Evolutionary conservation across 2,888 invertebrate genomes (phyloP), one percentile per base, ranked within the genome.

Genomic region (Oscheius sp.): DNA sequence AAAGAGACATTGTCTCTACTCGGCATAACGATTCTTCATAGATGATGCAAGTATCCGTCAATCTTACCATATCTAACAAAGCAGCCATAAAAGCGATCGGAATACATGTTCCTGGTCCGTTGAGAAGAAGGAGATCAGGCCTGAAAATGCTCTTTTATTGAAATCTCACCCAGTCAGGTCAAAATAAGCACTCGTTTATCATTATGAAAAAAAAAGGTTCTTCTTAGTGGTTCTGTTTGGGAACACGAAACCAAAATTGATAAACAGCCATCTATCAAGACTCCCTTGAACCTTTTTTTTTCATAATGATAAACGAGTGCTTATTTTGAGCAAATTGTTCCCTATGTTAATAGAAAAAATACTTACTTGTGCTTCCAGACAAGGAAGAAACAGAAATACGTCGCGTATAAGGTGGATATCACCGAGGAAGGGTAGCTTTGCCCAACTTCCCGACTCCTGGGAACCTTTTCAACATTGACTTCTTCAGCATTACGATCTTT

Each of bases 21-120:
- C 99, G 91, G 88, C 98, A 99, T 86, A 95, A 93, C 88, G 97
- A 98, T 90, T 99, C 98, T 64, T 98, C 91, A 90, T 95, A 99
- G 69, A 97, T 92, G 74, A 96, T 93, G 87, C 73, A 71, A 21
- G 78, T 82, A 66, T 80, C 80, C 3, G 52, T 43, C 5, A 82
- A 66, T 85, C 78, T 96, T 88, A 89, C 61, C 56, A 86, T 72
- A 59, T 85, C 84, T 80, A 93, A 90, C 0, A 95, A 59, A 88
- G 94, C 93, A 18, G 93, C 93, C 69, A 93, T 91, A 70, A 93
- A 83, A 90, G 95, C 95, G 71, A 96, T 91, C 2, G 98, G 98
- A 75, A 99, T 92, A 89, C 98, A 97, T 6, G 96, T 97, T 7
- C 97, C 97, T 55, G 98, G 98, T 0, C 99, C 98, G 91, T 98